Evolutionary conservation across 1,140 invertebrate species (phyloP), one percentile per base, ranked within the genome.

Genomic region (Eumaeus atala): DNA sequence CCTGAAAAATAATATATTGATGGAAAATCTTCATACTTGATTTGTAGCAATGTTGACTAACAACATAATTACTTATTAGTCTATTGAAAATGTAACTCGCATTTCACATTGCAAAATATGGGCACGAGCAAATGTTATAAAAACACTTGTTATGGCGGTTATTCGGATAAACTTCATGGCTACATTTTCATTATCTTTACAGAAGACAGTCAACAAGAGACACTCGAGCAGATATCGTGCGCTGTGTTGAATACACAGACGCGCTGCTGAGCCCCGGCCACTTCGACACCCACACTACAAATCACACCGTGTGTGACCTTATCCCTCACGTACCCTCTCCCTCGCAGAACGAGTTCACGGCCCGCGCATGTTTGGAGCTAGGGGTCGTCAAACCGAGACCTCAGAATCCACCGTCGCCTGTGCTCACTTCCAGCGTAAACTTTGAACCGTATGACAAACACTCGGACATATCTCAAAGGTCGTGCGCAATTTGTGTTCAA

Each of bases 211-310:
- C 80, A 1, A 74, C 64, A 14, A 75, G 75, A n/a, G 84, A 84
- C 58, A 83, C 82, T 54, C 77, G 84, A 38, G 84, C 87, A 6
- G 87, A 87, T 54, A 88, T 88, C 40, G 84, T 88, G 28, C 78
- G 84, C 28, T 83, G 87, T 59, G 84, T 87, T 0, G 84, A 87
- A 61, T 86, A 84, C 61, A 86, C 79, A 52, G 77, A 80, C 21
- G 64, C 70, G 0, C 48, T 76, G 17, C 53, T 77, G 44, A 78
- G 80, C 51, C 77, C 77, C n/a, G 71, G 67, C 9, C 57, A 59
- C 37, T 74, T 68, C 55, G 66, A 70, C 36, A 49, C 58, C 0
- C 72, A 67, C 44, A 73, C 72, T 17, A 65, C 72, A 14, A 77
- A 80, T 8, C 77, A 74, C 51, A 74, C 70, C 5, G 79, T 87